phyloP scores from a whole-genome alignment of 1,140 invertebrate genomes.

The Colletes latitarsis region DNA sequence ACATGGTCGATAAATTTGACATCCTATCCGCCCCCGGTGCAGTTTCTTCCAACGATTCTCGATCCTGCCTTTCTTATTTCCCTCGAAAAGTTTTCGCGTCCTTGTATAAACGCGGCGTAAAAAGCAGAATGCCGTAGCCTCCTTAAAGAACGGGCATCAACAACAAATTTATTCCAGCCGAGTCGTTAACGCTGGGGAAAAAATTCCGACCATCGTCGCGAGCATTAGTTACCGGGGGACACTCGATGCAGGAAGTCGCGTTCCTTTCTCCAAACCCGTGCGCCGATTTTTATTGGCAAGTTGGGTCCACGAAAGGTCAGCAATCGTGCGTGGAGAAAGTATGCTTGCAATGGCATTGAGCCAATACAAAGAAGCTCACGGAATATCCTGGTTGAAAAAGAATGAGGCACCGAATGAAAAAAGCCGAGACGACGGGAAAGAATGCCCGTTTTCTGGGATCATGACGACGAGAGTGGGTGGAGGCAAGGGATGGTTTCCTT shows the following conservation, averaged over 20 bases:
- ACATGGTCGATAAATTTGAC: too few species aligned
- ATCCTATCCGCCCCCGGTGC: too few species aligned
- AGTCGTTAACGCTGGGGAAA: slow-evolving; percentile 7
- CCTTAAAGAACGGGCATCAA: background rate
- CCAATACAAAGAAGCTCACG: slow-evolving; percentile 55
- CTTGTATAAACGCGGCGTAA: background rate
- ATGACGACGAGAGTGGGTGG: slow-evolving; percentile 30
- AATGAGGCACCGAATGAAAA: slow-evolving; percentile 23
- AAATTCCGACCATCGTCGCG: background rate
- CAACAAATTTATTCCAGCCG: background rate
- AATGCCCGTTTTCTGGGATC: slow-evolving; percentile 46
- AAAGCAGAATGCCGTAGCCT: background rate
- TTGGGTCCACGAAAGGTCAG: slow-evolving; percentile 64
- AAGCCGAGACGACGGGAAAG: slow-evolving; percentile 13
- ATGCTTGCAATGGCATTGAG: slow-evolving; percentile 58
- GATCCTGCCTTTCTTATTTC: too few species aligned
- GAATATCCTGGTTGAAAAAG: slow-evolving; percentile 42
- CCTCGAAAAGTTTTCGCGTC: background rate
- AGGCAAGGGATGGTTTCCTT: background rate
- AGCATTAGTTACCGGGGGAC: slow-evolving; percentile 16
- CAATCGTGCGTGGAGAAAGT: slow-evolving; percentile 59
- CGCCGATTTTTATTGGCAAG: slow-evolving; percentile 27
- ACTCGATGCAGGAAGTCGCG: slow-evolving; percentile 6
- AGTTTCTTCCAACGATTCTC: too few species aligned
- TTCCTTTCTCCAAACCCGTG: background rate